Evolutionary conservation across 2,113 vertebrate species (phyloP).

Genomic region (Mastomys natalensis): DNA sequence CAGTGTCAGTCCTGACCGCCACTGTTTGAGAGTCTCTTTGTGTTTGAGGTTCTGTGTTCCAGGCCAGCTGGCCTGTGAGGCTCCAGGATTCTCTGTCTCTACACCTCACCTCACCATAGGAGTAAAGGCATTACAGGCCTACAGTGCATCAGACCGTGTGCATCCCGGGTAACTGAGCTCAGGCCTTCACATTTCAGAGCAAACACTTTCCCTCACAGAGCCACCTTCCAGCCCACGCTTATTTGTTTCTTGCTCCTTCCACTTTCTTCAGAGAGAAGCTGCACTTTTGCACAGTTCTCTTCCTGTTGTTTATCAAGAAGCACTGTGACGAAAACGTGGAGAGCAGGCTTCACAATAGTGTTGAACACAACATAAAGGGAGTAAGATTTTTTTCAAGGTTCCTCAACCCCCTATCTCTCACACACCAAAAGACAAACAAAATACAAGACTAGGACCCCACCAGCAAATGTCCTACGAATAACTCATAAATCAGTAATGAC

Average conservation of each 20-base stretch:
- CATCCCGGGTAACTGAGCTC: background rate
- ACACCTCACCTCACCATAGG: background rate
- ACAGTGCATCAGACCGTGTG: background rate
- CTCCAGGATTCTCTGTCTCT: background rate
- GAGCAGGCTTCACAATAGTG: constrained; percentile 19
- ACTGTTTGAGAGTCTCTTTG: background rate
- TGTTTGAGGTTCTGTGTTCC: background rate
- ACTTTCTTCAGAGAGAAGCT: background rate
- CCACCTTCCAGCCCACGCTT: background rate
- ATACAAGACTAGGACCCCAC: background rate
- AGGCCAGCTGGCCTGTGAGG: background rate
- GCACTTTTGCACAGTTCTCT: constrained; percentile 20
- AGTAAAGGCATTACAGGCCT: background rate
- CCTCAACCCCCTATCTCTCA: background rate
- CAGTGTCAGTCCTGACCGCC: background rate
- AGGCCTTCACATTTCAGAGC: background rate
- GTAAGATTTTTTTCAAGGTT: background rate
- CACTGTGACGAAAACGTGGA: background rate
- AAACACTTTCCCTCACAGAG: background rate
- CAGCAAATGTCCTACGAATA: background rate
- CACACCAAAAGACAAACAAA: constrained; percentile 33
- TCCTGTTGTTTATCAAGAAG: background rate
- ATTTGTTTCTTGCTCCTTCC: background rate
- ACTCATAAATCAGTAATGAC: background rate
- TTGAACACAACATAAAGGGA: constrained; percentile 1